Conservation (phyloP, 2,113 vertebrate genomes). For the Gallinago media region DNA sequence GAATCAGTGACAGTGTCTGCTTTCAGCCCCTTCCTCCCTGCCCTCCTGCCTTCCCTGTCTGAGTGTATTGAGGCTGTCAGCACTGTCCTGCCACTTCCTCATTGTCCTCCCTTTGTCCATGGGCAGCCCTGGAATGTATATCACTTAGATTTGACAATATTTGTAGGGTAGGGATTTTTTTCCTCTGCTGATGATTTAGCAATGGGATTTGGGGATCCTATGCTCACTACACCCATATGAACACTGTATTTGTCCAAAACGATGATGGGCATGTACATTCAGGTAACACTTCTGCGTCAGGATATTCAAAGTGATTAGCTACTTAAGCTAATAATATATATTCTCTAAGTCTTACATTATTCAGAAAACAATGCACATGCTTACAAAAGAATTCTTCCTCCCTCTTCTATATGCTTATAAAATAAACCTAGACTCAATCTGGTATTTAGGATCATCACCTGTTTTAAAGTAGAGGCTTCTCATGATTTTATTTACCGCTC, state of each 20-base stretch:
- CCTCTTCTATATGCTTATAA: not conserved
- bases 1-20: not conserved
- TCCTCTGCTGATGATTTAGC: not conserved
- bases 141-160: not conserved
- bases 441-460: accelerated
- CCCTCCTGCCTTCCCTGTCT: not conserved
- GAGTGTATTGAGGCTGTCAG: not conserved
- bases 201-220: not conserved
- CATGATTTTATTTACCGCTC: not conserved
- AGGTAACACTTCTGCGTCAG: not conserved
- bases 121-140: not conserved
- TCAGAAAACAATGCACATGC: not conserved
- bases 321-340: not conserved
- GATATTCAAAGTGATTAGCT: not conserved
- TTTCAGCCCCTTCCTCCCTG: not conserved
- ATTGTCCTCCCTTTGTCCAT: not conserved
- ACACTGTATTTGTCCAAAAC: not conserved
- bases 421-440: not conserved
- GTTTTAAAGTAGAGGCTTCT: not conserved
- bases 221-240: not conserved
- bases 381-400: not conserved
- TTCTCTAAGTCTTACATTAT: not conserved
- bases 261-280: not conserved
- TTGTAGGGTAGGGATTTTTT: not conserved
- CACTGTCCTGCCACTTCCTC: accelerated